Evolutionary conservation across 1,140 invertebrate species (phyloP).

Genomic region (Zaprionus ghesquierei): DNA sequence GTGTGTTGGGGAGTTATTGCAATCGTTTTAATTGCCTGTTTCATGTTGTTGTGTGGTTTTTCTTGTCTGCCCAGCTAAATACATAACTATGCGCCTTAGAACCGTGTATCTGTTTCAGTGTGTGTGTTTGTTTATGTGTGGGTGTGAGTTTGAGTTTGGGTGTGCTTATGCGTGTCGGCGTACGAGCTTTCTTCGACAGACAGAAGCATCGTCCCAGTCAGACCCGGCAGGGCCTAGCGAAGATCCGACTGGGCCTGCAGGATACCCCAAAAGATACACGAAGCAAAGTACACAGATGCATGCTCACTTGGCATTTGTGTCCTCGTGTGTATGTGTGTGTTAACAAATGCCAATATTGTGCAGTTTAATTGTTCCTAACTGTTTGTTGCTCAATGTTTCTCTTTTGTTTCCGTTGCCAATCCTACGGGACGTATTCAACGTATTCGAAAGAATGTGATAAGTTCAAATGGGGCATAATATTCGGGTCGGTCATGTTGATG

Average conservation of each 20-base stretch:
- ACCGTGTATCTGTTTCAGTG: neutral
- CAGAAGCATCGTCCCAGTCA: neutral
- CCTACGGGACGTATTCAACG: neutral
- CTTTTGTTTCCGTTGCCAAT: slow-evolving; percentile 6
- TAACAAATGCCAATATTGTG: slow-evolving; percentile 42
- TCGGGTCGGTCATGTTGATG: neutral
- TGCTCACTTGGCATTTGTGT: too few species aligned
- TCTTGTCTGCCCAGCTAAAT: neutral
- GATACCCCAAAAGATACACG: neutral
- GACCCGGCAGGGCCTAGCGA: too few species aligned
- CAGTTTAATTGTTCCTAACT: neutral
- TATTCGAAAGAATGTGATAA: neutral
- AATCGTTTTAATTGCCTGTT: neutral
- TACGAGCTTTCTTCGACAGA: neutral
- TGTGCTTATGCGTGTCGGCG: neutral
- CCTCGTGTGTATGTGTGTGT: slow-evolving; percentile 1
- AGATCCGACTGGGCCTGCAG: neutral
- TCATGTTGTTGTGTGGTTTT: neutral
- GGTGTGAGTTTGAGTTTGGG: neutral
- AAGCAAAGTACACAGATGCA: slow-evolving; percentile 10
- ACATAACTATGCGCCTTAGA: neutral
- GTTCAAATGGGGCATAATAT: neutral
- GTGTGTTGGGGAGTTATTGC: neutral
- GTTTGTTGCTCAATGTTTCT: slow-evolving; percentile 24
- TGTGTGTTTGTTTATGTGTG: neutral